Base-by-base conservation (phyloP, 2,113 vertebrate genomes). In the Myiopsitta monachus region DNA sequence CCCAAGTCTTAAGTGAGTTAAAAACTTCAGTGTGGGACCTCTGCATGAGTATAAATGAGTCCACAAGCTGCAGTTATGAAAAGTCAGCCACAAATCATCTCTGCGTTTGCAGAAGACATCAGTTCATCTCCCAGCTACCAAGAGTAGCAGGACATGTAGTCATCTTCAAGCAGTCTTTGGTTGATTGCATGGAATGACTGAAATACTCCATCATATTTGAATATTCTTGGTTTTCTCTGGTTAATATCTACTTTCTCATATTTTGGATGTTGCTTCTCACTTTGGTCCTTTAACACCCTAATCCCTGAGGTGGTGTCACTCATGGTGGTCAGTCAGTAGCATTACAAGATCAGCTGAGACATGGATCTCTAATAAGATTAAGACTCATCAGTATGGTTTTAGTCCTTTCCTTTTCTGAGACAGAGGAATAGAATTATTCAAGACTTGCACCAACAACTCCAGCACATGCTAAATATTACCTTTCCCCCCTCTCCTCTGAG, bases 321-420 rank as follows among this genome's bases (percentile, higher is more conserved):
- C 97, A 97, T 59, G 57, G 33, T 59, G 57, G 57, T 59, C 95
- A 89, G 93, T 55, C 91, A 91, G 94, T 95, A 97, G 96, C 81
- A 94, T 81, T 94, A 96, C 97, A 98, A 97, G 98, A 97, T 98
- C 98, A 98, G 93, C 90, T 94, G 97, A 97, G 97, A 98, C 95
- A 94, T 91, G 96, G 97, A 97, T 97, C 97, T 98, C 97, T 98
- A 98, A 98, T 97, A 96, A 98, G 98, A 98, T 98, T 97, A 98
- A 97, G 97, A 97, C 95, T 97, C 97, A 96, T 97, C 96, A 95
- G 92, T 80, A 49, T 51, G 92, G 97, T 94, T 98, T 98, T 97
- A 97, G 96, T 93, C 97, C 94, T 97, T 98, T 98, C 97, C 97
- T 96, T 98, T 98, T 98, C 97, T 95, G 97, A 97, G 96, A 61